Evolutionary conservation across 2,888 invertebrate genomes (phyloP).

Genomic region (Ormyrus nitidulus): DNA sequence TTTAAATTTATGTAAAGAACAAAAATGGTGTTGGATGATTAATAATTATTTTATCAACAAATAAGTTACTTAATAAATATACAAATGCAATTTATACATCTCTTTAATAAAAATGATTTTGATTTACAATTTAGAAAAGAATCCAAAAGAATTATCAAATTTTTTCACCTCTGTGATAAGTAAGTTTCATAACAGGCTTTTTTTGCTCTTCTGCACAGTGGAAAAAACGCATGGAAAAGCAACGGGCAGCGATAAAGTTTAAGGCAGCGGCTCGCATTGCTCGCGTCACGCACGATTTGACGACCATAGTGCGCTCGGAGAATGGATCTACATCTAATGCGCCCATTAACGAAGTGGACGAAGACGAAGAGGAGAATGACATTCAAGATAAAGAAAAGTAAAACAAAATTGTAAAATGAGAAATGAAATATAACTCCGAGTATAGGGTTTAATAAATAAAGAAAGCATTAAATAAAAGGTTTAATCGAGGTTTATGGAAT

Average conservation of each 20-base stretch:
- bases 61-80: no score
- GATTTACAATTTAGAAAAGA: not conserved
- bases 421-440: constrained; percentile 6
- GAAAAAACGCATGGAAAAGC: constrained; percentile 83
- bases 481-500: constrained; percentile 68
- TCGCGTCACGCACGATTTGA: constrained; percentile 69
- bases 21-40: no score
- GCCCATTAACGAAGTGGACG: constrained; percentile 9
- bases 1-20: no score
- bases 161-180: constrained; percentile 11
- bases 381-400: constrained; percentile 31
- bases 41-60: no score
- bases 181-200: constrained; percentile 9
- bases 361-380: constrained; percentile 30
- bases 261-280: constrained; percentile 83
- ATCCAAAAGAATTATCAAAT: not conserved
- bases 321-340: constrained; percentile 42
- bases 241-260: constrained; percentile 81
- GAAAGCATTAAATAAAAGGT: constrained; percentile 56
- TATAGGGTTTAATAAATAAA: constrained; percentile 55
- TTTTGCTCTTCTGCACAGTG: constrained; percentile 74
- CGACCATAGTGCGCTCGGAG: constrained; percentile 62
- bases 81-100: no score
- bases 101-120: not conserved
- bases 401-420: constrained; percentile 8